Conservation (phyloP, 1,140 invertebrate species). For the Drosophila triauraria region DNA sequence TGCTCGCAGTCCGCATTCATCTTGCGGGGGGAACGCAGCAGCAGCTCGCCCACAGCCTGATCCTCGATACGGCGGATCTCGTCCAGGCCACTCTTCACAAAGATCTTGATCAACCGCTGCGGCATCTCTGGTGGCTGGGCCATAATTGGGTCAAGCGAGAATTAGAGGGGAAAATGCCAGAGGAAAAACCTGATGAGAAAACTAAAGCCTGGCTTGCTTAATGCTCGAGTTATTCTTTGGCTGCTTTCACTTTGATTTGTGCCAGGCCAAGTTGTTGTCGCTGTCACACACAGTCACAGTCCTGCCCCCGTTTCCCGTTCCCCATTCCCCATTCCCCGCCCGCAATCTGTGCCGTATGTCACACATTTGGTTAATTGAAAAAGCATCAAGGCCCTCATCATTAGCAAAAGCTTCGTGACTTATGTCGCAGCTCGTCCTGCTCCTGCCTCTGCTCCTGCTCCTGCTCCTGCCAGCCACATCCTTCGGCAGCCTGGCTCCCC, state of each 20-base stretch:
- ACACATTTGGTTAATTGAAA: slow-evolving; percentile 80
- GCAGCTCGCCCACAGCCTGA: slow-evolving; percentile 8
- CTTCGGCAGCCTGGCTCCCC: background rate
- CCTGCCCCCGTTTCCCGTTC: slow-evolving; percentile 8
- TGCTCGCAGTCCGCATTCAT: background rate
- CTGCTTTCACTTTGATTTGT: slow-evolving; percentile 38
- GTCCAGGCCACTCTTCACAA: slow-evolving; percentile 15
- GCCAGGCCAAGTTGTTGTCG: slow-evolving; percentile 33
- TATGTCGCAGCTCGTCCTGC: slow-evolving; percentile 52
- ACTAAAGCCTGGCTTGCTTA: slow-evolving; percentile 16
- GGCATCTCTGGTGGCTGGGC: background rate
- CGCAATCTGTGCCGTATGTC: slow-evolving; percentile 43
- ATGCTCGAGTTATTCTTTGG: slow-evolving; percentile 14
- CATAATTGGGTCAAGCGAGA: slow-evolving; percentile 1
- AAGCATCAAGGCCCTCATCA: slow-evolving; percentile 79
- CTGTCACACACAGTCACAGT: slow-evolving; percentile 34
- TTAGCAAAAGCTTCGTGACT: slow-evolving; percentile 80
- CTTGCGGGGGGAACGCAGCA: slow-evolving; percentile 1
- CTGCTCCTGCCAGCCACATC: slow-evolving; percentile 1
- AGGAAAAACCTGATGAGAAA: slow-evolving; percentile 3
- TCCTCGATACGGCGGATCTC: slow-evolving; percentile 42
- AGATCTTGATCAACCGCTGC: slow-evolving; percentile 22
- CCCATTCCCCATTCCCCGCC: background rate
- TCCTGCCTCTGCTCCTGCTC: slow-evolving; percentile 3
- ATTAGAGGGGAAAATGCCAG: background rate